phyloP scores from a whole-genome alignment of 2,113 vertebrate species.

The Festucalex cinctus region DNA sequence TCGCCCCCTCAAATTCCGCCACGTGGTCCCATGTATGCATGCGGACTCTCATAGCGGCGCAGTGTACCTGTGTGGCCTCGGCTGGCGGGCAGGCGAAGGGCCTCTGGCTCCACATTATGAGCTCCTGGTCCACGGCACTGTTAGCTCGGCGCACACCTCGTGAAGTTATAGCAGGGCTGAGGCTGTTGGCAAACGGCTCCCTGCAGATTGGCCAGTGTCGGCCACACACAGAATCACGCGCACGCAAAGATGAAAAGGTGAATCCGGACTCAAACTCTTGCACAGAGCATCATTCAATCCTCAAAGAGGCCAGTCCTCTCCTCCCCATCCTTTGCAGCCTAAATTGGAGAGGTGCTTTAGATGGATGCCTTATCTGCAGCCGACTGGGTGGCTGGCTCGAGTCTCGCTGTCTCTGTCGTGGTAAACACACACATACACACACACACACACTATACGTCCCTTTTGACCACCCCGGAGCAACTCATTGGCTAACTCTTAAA shows the following conservation, averaged over 20 bases:
- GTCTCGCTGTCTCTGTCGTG: constrained; percentile 49
- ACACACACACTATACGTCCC: constrained; percentile 28
- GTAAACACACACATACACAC: constrained; percentile 39
- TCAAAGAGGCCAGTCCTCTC: constrained; percentile 16
- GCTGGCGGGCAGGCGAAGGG: constrained; percentile 43
- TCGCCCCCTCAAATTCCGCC: neutral
- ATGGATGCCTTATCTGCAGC: constrained; percentile 50
- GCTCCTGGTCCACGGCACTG: constrained; percentile 60
- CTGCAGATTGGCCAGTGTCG: constrained; percentile 53
- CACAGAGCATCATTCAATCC: constrained; percentile 11
- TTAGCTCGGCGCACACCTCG: constrained; percentile 67
- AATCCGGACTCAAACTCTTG: constrained; percentile 6
- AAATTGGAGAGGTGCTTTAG: constrained; percentile 41
- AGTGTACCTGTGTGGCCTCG: constrained; percentile 60
- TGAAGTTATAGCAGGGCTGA: constrained; percentile 64
- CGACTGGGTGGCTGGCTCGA: constrained; percentile 33
- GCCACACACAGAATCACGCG: constrained; percentile 48
- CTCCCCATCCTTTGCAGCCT: constrained; percentile 30
- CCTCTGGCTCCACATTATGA: constrained; percentile 67
- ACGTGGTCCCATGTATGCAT: neutral
- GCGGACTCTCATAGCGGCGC: constrained; percentile 17
- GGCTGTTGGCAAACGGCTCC: constrained; percentile 63
- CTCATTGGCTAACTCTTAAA: constrained; percentile 70
- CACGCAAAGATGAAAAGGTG: constrained; percentile 14
- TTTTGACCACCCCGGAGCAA: constrained; percentile 66